Evolutionary conservation across 2,888 invertebrate genomes (phyloP), one percentile per base, ranked within the genome.

Genomic region (Apodemia zela): DNA sequence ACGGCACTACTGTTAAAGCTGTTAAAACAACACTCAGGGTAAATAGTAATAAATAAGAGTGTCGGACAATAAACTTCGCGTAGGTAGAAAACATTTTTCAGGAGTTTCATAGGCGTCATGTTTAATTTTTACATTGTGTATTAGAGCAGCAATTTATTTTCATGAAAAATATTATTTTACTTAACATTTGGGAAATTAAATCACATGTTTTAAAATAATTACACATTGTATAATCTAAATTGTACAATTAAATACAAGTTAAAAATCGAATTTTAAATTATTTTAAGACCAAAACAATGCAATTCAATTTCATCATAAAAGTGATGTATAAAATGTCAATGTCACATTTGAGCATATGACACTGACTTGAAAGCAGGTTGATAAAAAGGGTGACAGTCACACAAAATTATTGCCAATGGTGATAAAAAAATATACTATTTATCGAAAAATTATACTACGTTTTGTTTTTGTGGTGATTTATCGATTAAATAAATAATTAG

Each of bases 61-160:
- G 85, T 68, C 87, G 88, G 73, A 91, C 92, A 78, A 92, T 86
- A 81, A 90, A 86, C 73, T 82, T 87, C 78, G 92, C 88, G 78
- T 92, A 92, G 73, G 81, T 78, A 75, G 86, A 82, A 80, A 90
- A 82, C 89, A 90, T 89, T 72, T 81, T 87, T 73, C 72, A 73
- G 73, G 72, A 74, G 71, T 70, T 82, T 79, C 77, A 75, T 71
- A 70, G 77, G 72, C 82, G 73, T 85, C 89, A 89, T 89, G 82
- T 74, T 84, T 83, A 74, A 68, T 76, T 72, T 69, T 71, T 78
- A 80, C 81, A 72, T 78, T 77, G 84, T 86, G 87, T 68, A 80
- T 79, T 21, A 49, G 17, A 21, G 59, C 42, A 58, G 51, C 13
- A 11, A 51, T 18, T 51, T 11, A 21, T 51, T 10, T 3, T 21